These are phyloP conservation scores for Rotaria magnacalcarata DNA, from an alignment of 2,888 invertebrate species.

Conservation along the genomic window DNA sequence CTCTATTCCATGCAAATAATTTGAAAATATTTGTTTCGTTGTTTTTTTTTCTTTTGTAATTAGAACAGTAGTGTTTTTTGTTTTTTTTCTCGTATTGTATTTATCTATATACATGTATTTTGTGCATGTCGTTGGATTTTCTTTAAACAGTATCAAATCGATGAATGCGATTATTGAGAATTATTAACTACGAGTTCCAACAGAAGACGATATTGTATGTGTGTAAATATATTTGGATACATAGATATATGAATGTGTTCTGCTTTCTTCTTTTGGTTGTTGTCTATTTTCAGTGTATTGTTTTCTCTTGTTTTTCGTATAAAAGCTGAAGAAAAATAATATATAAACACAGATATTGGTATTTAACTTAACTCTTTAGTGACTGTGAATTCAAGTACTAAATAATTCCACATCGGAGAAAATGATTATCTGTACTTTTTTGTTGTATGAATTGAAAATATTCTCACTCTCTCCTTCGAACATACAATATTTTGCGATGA, in stretches of 20 bases:
- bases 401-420: no score
- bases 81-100: neutral
- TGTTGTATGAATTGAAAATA: no score
- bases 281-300: conserved; percentile 10
- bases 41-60: neutral
- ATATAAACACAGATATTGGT: no score
- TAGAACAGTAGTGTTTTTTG: neutral
- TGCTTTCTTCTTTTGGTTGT: neutral
- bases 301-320: neutral
- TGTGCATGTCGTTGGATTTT: neutral
- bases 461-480: no score
- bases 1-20: neutral
- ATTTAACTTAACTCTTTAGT: no score
- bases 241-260: neutral
- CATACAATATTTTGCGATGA: no score
- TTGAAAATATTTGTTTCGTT: neutral
- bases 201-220: neutral
- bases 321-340: no score
- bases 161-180: neutral
- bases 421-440: no score
- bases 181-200: neutral
- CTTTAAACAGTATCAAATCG: neutral
- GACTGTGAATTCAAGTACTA: no score
- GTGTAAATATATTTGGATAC: neutral
- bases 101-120: neutral